Evolutionary conservation across 2,797 vertebrate genomes (phyloP), one percentile per base, ranked within the genome.

Genomic region (Taeniopygia guttata): DNA sequence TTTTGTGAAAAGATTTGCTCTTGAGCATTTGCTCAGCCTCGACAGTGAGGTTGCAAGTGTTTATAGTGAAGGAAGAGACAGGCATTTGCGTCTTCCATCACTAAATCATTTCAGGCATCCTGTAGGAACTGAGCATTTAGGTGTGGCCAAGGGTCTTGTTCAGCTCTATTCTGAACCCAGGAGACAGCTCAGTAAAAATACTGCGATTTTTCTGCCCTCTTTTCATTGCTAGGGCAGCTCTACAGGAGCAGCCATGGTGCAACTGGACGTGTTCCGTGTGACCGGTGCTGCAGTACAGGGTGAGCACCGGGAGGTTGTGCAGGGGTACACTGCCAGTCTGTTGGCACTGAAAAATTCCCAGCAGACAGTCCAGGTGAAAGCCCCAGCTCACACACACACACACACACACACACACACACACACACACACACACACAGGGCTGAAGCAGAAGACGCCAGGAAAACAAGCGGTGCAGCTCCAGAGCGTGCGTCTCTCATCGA

Each of bases 1-100:
- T 94, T 95, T 96, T 94, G 80, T 64, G 69, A 86, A 77, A 89
- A 94, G 91, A 90, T 88, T 94, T 88, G 87, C 82, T 91, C 94
- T 78, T 59, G 48, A 96, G 88, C 81, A 68, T 87, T 96, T 81
- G 72, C 87, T 94, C 78, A 93, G 86, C 81, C 86, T 68, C 74
- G 26, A 81, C 84, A 75, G 79, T 64, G 77, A 84, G 87, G 84
- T 62, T 75, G 85, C 52, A 55, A 84, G 88, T 63, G 51, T 93
- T 92, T 78, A 45, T 48, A 85, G 83, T 55, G 64, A 63, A 95
- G 74, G 91, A 77, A 77, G 91, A 94, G 68, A 76, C 83, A 84
- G 64, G 46, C 36, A 2, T 76, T 93, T 84, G 77, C 9, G 0
- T 74, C 90, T 84, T 59, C 74, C 66, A 36, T 79, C 85, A 51